phyloP scores from a whole-genome alignment of 1,140 invertebrate species.

The Calliopsis andreniformis region DNA sequence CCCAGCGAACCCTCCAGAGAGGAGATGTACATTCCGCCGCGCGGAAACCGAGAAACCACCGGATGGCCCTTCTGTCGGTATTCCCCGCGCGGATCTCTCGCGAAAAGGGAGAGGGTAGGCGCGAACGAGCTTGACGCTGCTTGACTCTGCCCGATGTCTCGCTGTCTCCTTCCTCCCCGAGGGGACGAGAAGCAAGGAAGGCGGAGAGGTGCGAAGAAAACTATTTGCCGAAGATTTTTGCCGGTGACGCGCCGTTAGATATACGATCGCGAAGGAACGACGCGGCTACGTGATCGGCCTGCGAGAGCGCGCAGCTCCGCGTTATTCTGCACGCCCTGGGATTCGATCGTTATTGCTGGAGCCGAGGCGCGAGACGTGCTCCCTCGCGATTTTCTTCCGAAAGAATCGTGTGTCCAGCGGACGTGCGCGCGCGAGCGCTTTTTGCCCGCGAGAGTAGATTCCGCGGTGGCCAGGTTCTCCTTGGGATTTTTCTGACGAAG shows the following conservation, averaged over 20 bases:
- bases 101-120: neutral
- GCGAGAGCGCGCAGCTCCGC: constrained; percentile 32
- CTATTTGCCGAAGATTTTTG: constrained; percentile 73
- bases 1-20: neutral
- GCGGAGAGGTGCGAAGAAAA: constrained; percentile 73
- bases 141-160: neutral
- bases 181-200: neutral
- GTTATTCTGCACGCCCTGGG: neutral
- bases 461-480: constrained; percentile 12
- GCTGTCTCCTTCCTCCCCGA: neutral
- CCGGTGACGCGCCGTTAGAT: constrained; percentile 63
- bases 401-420: constrained; percentile 40
- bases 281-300: constrained; percentile 74
- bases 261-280: constrained; percentile 73
- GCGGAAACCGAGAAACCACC: constrained; percentile 10
- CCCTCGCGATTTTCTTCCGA: constrained; percentile 39
- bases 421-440: constrained; percentile 12
- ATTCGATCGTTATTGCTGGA: constrained; percentile 72
- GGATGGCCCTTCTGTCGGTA: no score
- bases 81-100: constrained; percentile 28
- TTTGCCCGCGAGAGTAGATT: constrained; percentile 30
- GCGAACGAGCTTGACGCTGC: neutral
- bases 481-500: constrained; percentile 29
- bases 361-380: neutral
- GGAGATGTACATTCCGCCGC: constrained; percentile 46